A percentile compares a stretch with the other conserved stretches of the same genome.
Conservation (phyloP, 2,888 invertebrate genomes). For the Napeogenes inachia region DNA sequence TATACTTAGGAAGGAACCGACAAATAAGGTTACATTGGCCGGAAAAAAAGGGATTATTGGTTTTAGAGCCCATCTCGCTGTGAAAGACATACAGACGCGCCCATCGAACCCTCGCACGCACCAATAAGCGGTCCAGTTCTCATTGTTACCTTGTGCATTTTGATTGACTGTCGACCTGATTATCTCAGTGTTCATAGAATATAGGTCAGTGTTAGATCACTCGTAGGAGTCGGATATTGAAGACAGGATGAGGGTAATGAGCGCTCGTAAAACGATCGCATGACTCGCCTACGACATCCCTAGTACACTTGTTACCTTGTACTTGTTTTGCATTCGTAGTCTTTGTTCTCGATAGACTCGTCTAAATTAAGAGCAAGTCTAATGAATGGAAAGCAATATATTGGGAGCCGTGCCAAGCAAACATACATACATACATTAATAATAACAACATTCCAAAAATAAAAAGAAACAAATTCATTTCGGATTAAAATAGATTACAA, state of each 20-base stretch:
- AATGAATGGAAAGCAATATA: background rate
- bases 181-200: slow-evolving; percentile 49
- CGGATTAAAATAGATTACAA: slow-evolving; percentile 24
- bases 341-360: slow-evolving; percentile 6
- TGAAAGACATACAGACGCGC: slow-evolving; percentile 30
- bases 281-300: slow-evolving; percentile 33
- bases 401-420: too few relatives aligned
- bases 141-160: slow-evolving; percentile 41
- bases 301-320: slow-evolving; percentile 21
- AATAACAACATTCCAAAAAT: slow-evolving; percentile 13
- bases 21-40: slow-evolving; percentile 69
- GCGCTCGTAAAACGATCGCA: slow-evolving; percentile 39
- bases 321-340: slow-evolving; percentile 12
- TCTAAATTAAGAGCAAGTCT: background rate
- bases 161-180: slow-evolving; percentile 62
- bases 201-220: slow-evolving; percentile 63
- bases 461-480: slow-evolving; percentile 16
- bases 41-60: slow-evolving; percentile 66
- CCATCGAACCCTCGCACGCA: slow-evolving; percentile 29
- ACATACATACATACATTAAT: slow-evolving; percentile 7
- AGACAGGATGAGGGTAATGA: slow-evolving; percentile 65
- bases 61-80: slow-evolving; percentile 38
- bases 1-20: slow-evolving; percentile 66
- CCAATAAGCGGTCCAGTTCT: slow-evolving; percentile 40
- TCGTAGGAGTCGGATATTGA: slow-evolving; percentile 42